phyloP scores from a whole-genome alignment of 2,113 vertebrate genomes.

The Tichodroma muraria region DNA sequence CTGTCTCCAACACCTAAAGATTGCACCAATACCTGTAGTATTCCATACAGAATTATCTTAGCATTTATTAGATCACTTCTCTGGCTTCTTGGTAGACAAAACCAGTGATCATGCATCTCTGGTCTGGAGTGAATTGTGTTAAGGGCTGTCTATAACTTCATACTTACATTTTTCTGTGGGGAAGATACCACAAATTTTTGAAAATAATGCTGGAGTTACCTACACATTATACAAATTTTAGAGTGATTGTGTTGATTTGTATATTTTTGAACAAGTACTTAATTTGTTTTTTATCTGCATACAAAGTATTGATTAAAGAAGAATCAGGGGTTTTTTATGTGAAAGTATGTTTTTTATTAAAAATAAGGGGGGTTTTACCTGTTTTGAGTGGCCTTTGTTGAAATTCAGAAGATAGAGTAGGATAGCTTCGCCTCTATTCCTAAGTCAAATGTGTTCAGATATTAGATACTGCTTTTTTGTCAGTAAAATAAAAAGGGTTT shows the following conservation, averaged over 20 bases:
- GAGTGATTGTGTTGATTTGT: not conserved
- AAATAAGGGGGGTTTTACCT: not conserved
- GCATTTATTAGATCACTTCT: not conserved
- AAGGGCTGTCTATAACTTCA: not conserved
- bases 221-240: not conserved
- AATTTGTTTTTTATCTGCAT: not conserved
- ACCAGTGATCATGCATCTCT: not conserved
- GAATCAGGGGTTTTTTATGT: not conserved
- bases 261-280: not conserved
- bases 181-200: not conserved
- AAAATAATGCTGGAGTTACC: not conserved
- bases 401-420: not conserved
- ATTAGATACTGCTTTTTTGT: not conserved
- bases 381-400: not conserved
- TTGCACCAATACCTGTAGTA: not conserved
- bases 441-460: not conserved
- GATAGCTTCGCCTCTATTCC: not conserved
- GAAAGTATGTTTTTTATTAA: not conserved
- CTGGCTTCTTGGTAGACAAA: not conserved
- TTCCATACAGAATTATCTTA: not conserved
- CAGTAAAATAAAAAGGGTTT: not conserved
- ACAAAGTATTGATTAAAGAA: not conserved
- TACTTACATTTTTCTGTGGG: not conserved
- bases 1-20: not conserved
- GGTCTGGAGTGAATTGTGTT: not conserved